These are phyloP conservation scores for Microcebus griseorufus DNA, from an alignment of 2,113 vertebrate species.

Conservation along the genomic window DNA sequence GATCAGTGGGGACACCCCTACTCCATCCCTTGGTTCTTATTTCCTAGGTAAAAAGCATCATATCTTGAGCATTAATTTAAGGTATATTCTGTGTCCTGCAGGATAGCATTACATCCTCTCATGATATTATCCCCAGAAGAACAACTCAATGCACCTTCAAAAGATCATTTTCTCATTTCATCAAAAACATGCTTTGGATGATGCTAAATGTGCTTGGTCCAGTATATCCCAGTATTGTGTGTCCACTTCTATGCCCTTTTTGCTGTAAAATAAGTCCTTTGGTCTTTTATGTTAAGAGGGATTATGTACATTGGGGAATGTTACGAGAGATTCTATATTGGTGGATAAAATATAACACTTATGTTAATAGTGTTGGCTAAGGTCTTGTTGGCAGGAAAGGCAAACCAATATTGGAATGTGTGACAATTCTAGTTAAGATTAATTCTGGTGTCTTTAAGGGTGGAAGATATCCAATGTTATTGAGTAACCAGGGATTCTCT, in stretches of 20 bases:
- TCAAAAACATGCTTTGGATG: neutral
- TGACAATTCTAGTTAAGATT: neutral
- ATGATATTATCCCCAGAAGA: neutral
- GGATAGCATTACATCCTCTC: neutral
- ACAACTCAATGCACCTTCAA: neutral
- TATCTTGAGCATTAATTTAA: neutral
- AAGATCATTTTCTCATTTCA: neutral
- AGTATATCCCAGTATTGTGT: neutral
- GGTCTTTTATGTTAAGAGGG: neutral
- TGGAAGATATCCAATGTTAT: neutral
- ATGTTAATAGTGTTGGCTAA: neutral
- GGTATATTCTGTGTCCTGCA: fast-evolving
- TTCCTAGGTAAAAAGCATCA: neutral
- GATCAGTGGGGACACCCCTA: neutral
- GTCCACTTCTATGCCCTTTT: neutral
- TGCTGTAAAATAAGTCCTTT: neutral
- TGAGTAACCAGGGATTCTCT: neutral
- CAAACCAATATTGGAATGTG: neutral
- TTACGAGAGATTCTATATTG: neutral
- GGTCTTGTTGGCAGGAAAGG: neutral
- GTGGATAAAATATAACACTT: neutral
- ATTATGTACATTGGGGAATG: neutral
- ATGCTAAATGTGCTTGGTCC: neutral
- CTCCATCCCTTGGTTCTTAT: neutral
- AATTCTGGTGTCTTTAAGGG: neutral